phyloP scores from a whole-genome alignment of 2,113 vertebrate genomes.

The Blennius ocellaris region DNA sequence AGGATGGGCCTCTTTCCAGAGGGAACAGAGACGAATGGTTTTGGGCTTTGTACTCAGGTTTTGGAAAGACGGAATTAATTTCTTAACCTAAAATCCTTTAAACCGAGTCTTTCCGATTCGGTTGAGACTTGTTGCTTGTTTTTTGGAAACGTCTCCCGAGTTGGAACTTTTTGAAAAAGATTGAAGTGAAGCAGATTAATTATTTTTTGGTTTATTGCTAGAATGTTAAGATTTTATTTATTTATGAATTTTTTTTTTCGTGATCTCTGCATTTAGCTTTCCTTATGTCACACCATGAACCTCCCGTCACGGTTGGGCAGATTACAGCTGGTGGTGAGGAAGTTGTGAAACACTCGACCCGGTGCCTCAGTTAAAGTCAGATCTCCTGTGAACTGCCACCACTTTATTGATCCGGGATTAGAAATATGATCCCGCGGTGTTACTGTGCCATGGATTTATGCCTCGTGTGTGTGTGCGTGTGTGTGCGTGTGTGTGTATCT shows the following conservation, averaged over 20 bases:
- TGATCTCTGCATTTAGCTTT: not conserved
- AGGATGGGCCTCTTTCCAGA: no score
- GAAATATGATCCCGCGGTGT: conserved; percentile 55
- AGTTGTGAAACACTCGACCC: not conserved
- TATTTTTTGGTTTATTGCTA: no score
- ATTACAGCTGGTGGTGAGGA: not conserved
- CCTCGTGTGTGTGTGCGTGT: not conserved
- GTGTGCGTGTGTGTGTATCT: conserved; percentile 37
- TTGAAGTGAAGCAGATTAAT: no score
- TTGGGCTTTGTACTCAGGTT: no score
- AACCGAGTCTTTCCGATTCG: no score
- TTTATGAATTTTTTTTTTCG: no score
- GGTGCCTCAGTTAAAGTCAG: not conserved
- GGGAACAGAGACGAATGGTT: no score
- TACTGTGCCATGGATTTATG: conserved; percentile 44
- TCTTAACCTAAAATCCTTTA: no score
- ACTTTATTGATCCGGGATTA: conserved; percentile 64
- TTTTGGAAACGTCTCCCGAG: no score
- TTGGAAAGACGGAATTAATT: no score
- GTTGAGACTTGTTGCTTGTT: no score
- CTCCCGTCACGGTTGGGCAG: not conserved
- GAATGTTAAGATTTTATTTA: no score
- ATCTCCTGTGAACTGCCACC: conserved; percentile 8
- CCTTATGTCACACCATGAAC: not conserved
- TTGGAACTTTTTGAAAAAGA: not conserved